Conservation (phyloP, 2,113 vertebrate genomes). For the Peromyscus californicus region DNA sequence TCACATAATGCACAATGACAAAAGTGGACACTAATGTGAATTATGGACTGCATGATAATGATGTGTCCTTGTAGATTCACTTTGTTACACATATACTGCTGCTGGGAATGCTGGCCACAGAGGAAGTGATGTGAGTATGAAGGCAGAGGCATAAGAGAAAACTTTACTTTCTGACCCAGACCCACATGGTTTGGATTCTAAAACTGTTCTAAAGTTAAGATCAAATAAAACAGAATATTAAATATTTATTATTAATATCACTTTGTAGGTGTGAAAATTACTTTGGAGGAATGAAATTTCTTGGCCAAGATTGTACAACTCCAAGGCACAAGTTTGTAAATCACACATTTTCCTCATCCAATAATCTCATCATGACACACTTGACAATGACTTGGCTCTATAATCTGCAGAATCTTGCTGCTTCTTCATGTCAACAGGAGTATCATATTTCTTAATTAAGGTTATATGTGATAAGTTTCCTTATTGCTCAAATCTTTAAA, state of each 20-base stretch:
- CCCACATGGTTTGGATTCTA: not conserved
- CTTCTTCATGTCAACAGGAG: not conserved
- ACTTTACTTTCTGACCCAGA: not conserved
- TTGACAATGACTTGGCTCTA: not conserved
- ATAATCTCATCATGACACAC: not conserved
- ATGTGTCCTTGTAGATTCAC: not conserved
- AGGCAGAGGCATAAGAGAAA: not conserved
- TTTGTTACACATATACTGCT: not conserved
- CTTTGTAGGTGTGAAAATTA: not conserved
- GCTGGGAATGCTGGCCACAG: not conserved
- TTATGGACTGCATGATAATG: not conserved
- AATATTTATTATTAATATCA: not conserved
- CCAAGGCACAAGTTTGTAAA: not conserved
- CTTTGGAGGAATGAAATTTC: constrained; percentile 30
- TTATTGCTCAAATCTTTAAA: not conserved
- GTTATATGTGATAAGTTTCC: constrained; percentile 51
- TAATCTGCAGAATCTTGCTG: not conserved
- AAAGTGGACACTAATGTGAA: not conserved
- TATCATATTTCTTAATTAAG: not conserved
- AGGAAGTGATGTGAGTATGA: not conserved
- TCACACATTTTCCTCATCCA: not conserved
- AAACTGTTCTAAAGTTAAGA: not conserved
- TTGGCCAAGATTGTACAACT: not conserved
- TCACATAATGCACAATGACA: not conserved
- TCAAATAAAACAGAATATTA: not conserved